Evolutionary conservation across 1,140 invertebrate genomes (phyloP).

Genomic region (Himalopsyche phryganea): DNA sequence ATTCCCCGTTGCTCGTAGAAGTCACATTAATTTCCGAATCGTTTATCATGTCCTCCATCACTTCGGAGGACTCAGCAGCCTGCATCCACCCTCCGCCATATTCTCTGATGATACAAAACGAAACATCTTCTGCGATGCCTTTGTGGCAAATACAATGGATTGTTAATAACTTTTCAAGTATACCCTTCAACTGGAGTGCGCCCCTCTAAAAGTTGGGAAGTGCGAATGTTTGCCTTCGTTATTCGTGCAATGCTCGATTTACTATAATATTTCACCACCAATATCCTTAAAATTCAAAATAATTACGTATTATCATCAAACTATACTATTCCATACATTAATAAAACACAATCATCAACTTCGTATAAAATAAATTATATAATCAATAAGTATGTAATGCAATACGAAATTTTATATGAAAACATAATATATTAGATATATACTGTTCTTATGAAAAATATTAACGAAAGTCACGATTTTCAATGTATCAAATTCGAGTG

Average conservation of each 20-base stretch:
- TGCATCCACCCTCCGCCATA: not conserved
- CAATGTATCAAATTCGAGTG: no score
- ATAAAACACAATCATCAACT: no score
- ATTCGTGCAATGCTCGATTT: not conserved
- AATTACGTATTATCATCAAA: no score
- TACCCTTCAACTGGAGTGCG: constrained; percentile 8
- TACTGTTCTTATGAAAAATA: no score
- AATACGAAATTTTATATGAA: no score
- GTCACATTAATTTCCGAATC: constrained; percentile 20
- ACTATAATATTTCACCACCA: no score
- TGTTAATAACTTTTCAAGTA: constrained; percentile 35
- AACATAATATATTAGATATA: no score
- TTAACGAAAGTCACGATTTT: no score
- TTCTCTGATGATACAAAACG: constrained; percentile 13
- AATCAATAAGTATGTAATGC: no score
- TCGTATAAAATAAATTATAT: no score
- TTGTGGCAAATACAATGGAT: constrained; percentile 33
- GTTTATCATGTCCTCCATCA: constrained; percentile 13
- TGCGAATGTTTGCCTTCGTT: constrained; percentile 3
- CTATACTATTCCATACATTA: no score
- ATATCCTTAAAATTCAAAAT: no score
- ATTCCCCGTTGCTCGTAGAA: constrained; percentile 4
- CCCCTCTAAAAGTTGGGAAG: constrained; percentile 12
- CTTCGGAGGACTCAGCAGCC: not conserved
- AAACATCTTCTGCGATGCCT: constrained; percentile 30